Evolutionary conservation across 2,888 invertebrate genomes (phyloP).

Genomic region (Cyclophora punctaria): DNA sequence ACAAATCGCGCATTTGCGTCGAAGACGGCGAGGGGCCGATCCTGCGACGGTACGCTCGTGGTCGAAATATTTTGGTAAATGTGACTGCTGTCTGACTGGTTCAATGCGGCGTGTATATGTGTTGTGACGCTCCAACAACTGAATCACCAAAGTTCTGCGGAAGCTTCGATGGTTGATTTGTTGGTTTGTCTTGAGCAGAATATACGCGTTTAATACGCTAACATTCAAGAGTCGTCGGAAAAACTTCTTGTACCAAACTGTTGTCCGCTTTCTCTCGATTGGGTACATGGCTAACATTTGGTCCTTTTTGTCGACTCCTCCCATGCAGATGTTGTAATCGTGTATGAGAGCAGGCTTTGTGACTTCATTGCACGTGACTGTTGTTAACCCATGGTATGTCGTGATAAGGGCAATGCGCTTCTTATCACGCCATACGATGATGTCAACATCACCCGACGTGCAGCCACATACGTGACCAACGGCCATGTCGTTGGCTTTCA

Average conservation of each 20-base stretch:
- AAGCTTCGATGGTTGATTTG: background rate
- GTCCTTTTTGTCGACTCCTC: conserved; percentile 3
- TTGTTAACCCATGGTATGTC: background rate
- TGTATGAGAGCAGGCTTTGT: background rate
- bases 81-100: too few relatives aligned
- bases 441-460: background rate
- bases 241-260: background rate
- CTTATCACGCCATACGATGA: background rate
- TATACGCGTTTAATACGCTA: background rate
- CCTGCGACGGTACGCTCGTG: too few relatives aligned
- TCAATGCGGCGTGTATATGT: background rate
- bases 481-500: background rate
- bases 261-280: conserved; percentile 2
- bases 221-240: background rate
- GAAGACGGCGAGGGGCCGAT: too few relatives aligned
- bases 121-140: background rate
- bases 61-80: too few relatives aligned
- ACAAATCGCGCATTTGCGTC: too few relatives aligned
- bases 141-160: background rate
- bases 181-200: background rate
- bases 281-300: conserved; percentile 4
- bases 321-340: background rate
- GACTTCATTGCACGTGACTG: background rate
- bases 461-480: background rate
- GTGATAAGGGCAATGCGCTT: background rate